Conservation (phyloP, 2,797 vertebrate species). For the Sphenodon punctatus region DNA sequence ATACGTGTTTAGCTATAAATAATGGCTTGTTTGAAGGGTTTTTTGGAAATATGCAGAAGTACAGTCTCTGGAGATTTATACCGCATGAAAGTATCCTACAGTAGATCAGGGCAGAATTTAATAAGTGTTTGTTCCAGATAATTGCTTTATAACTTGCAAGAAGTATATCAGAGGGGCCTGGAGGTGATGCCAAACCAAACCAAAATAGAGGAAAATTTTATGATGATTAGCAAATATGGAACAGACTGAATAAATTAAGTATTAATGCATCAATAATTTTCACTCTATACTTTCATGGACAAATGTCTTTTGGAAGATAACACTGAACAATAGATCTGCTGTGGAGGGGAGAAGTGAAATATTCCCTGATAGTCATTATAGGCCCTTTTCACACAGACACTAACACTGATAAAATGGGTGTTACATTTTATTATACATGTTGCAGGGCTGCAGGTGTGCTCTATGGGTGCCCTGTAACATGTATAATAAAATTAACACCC, state of each 20-base stretch:
- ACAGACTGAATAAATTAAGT: background rate
- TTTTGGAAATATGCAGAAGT: constrained; percentile 31
- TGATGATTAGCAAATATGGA: background rate
- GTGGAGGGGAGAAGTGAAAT: too few species aligned
- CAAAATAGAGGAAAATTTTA: too few species aligned
- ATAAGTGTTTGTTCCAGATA: background rate
- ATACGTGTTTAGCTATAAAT: background rate
- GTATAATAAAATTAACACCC: too few species aligned
- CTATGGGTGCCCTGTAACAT: too few species aligned
- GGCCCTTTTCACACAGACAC: too few species aligned
- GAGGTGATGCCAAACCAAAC: background rate
- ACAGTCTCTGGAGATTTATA: background rate
- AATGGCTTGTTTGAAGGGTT: background rate
- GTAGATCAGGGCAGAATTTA: accelerated
- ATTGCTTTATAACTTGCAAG: background rate
- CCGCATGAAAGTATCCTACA: background rate
- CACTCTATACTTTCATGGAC: background rate
- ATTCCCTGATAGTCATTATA: too few species aligned
- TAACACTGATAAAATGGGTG: too few species aligned
- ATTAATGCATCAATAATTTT: background rate
- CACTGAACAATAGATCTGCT: too few species aligned
- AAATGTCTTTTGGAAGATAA: background rate
- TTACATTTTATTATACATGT: too few species aligned
- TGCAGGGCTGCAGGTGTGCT: too few species aligned
- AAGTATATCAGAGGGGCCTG: background rate